phyloP scores from a whole-genome alignment of 2,113 vertebrate genomes.

The Toxotes chatareus region DNA sequence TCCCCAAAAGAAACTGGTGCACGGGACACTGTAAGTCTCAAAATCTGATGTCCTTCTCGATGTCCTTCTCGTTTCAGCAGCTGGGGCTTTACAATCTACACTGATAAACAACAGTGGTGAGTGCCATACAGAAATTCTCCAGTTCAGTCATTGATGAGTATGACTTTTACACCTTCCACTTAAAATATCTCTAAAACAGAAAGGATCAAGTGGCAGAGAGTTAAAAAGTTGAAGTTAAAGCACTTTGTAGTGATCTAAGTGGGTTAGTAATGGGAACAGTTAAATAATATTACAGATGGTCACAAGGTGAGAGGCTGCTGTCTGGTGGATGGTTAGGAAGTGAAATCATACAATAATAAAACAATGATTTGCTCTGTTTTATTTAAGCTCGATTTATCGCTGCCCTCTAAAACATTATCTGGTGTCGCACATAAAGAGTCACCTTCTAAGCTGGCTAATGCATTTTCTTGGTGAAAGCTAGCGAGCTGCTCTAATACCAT shows the following conservation, averaged over 20 bases:
- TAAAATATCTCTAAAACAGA: constrained; percentile 10
- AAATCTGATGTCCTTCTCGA: constrained; percentile 14
- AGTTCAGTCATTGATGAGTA: constrained; percentile 26
- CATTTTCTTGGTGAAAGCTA: no score
- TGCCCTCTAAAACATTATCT: no score
- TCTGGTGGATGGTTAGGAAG: not conserved
- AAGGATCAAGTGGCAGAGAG: constrained; percentile 10
- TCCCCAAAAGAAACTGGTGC: not conserved
- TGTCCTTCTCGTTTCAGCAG: constrained; percentile 80
- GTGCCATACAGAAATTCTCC: constrained; percentile 65
- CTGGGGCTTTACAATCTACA: constrained; percentile 92
- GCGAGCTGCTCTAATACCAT: no score
- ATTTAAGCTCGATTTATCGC: no score
- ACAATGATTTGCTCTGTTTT: not conserved
- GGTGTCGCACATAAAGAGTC: no score
- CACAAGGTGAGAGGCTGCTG: not conserved
- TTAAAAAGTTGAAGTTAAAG: constrained; percentile 7
- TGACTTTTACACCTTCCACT: constrained; percentile 13
- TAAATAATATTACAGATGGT: not conserved
- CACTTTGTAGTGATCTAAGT: not conserved
- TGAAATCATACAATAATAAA: not conserved
- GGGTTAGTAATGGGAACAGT: constrained; percentile 1
- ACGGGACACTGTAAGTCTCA: not conserved
- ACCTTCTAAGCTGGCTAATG: no score
- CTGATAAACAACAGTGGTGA: constrained; percentile 97